Conservation (phyloP, 1,140 invertebrate genomes). For the Polypedilum pembai region DNA sequence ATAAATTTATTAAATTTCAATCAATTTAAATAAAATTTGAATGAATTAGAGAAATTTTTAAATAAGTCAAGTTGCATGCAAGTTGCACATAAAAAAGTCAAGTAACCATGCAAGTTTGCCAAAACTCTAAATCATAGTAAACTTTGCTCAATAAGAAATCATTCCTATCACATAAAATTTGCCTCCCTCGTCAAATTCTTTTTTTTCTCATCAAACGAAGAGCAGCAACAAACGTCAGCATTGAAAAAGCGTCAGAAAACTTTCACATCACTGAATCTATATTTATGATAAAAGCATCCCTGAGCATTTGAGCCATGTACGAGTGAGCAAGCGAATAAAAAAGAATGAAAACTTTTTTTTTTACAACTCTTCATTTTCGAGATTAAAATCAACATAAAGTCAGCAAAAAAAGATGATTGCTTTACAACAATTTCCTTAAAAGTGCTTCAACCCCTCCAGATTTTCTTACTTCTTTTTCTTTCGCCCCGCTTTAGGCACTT, state of each 20-base stretch:
- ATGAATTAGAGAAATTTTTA: too few species aligned
- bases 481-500: neutral
- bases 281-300: neutral
- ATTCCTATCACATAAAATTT: neutral
- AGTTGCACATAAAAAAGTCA: too few species aligned
- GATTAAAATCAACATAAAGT: conserved; percentile 24
- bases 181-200: neutral
- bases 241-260: neutral
- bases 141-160: too few species aligned
- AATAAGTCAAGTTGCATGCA: too few species aligned
- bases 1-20: too few species aligned
- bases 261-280: conserved; percentile 9
- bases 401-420: conserved; percentile 16
- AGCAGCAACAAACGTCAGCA: neutral
- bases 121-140: too few species aligned
- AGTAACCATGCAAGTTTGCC: too few species aligned
- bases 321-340: neutral
- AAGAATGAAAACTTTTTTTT: neutral
- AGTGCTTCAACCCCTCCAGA: neutral
- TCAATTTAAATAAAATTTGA: too few species aligned
- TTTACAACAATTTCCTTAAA: conserved; percentile 25
- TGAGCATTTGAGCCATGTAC: neutral
- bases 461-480: neutral
- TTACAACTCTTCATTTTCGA: conserved; percentile 24
- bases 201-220: neutral